Conservation (phyloP, 1,140 invertebrate genomes). For the Andricus grossulariae region DNA sequence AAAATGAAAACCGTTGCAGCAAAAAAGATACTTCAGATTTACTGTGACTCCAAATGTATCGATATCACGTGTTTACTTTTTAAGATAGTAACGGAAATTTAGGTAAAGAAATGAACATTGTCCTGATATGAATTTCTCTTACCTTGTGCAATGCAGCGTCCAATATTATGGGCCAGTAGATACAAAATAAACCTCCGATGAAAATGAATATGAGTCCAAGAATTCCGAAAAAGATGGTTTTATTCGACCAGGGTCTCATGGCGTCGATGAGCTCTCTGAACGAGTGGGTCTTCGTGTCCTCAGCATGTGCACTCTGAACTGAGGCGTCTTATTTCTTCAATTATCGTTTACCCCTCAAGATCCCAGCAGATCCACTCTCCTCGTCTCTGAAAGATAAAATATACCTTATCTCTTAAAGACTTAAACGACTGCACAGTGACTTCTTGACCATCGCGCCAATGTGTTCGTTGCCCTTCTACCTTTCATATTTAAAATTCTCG, state of each 20-base stretch:
- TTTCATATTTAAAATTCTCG: not conserved
- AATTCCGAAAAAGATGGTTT: constrained; percentile 61
- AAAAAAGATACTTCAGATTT: no score
- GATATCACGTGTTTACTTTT: no score
- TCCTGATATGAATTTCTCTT: constrained; percentile 24
- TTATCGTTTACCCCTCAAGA: constrained; percentile 45
- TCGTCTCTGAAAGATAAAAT: constrained; percentile 53
- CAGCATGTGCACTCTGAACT: constrained; percentile 55
- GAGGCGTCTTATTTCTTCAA: constrained; percentile 38
- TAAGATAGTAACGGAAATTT: no score
- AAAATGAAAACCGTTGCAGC: no score
- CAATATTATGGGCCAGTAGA: constrained; percentile 59
- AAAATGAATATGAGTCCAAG: constrained; percentile 70
- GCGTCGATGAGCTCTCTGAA: constrained; percentile 34
- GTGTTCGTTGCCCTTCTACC: constrained; percentile 23
- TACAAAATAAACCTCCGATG: constrained; percentile 56
- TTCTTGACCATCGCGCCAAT: not conserved
- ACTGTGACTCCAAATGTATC: no score
- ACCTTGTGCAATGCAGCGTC: constrained; percentile 61
- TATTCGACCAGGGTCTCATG: constrained; percentile 70
- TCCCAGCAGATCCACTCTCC: constrained; percentile 43
- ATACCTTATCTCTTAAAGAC: constrained; percentile 33
- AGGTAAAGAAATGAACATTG: not conserved
- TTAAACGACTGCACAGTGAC: not conserved
- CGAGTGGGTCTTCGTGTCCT: constrained; percentile 40